Conservation (phyloP, 2,888 invertebrate species). For the Pegoplata infirma region DNA sequence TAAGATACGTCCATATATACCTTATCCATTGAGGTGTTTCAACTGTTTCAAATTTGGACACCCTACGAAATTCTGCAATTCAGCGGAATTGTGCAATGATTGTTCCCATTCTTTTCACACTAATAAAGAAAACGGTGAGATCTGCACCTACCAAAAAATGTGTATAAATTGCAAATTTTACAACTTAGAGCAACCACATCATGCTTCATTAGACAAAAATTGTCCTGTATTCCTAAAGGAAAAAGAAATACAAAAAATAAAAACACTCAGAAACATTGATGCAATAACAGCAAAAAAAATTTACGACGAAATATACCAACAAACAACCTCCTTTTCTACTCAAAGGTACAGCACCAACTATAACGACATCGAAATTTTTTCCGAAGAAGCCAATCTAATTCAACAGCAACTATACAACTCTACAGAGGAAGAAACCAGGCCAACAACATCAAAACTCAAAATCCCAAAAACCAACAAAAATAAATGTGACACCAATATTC, state of each 20-base stretch:
- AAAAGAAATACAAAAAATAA: conserved; percentile 31
- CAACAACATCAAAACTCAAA: too few relatives aligned
- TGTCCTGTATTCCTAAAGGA: conserved; percentile 13
- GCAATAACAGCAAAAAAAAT: neutral
- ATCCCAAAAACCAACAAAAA: neutral
- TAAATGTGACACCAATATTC: neutral
- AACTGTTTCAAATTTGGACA: conserved; percentile 7
- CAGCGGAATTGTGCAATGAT: neutral
- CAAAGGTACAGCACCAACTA: neutral
- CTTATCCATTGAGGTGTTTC: neutral
- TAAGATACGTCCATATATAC: conserved; percentile 12
- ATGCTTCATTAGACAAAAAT: conserved; percentile 2
- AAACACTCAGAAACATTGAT: conserved; percentile 6
- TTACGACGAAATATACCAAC: neutral
- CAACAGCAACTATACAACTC: too few relatives aligned
- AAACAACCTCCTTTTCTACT: too few relatives aligned
- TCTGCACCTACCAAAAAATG: neutral
- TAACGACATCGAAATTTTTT: neutral
- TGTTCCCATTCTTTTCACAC: conserved; percentile 8
- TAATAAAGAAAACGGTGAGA: conserved; percentile 4
- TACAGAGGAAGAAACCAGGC: too few relatives aligned
- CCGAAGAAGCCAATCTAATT: neutral
- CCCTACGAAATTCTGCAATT: neutral
- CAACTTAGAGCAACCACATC: neutral
- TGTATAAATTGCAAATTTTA: conserved; percentile 13